Percentiles rank a stretch among this genome's conserved stretches.
Conservation (phyloP, 53 echinoderm and acorn worm species). For the Mesocentrotus franciscanus region DNA sequence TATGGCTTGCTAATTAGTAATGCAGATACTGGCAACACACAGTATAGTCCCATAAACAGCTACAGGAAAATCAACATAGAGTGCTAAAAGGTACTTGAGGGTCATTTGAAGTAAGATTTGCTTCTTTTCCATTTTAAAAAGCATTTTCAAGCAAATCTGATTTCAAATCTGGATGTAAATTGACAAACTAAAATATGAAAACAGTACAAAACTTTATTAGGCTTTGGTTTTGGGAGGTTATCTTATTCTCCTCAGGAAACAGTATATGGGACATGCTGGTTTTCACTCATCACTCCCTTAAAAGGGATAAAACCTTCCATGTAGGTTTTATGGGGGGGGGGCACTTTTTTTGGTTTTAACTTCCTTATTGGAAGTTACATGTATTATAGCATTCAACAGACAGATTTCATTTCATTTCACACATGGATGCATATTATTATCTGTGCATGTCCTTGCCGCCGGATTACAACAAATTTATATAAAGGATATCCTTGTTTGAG, state of each 20-base stretch:
- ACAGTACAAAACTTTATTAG: neutral
- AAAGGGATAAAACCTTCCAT: no score
- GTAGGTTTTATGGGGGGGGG: neutral
- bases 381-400: neutral
- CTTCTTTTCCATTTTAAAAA: neutral
- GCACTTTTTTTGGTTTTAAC: neutral
- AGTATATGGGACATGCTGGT: no score
- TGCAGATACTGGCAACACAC: neutral
- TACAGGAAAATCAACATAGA: neutral
- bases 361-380: neutral
- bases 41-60: neutral
- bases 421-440: neutral
- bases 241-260: no score
- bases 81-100: no score
- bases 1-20: constrained; percentile 4
- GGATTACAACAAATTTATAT: no score
- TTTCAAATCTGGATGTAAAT: neutral
- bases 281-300: no score
- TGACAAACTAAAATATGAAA: neutral
- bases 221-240: neutral
- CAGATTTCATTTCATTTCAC: neutral
- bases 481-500: no score
- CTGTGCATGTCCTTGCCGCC: neutral
- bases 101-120: neutral
- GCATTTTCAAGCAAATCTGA: neutral